phyloP scores from a whole-genome alignment of 2,888 invertebrate species.

The Parnassius apollo region DNA sequence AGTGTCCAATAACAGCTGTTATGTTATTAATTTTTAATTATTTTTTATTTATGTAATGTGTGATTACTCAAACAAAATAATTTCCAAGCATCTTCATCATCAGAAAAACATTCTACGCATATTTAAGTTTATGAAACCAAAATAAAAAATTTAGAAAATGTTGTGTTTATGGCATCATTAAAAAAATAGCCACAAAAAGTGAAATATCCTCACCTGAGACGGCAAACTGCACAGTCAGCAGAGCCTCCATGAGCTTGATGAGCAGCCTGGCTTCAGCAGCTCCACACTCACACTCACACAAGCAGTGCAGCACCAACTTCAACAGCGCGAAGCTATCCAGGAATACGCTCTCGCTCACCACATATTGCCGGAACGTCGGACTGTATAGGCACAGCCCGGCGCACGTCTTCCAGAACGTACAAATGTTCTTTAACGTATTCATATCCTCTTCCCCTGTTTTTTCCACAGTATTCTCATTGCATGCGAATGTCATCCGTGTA shows the following conservation, averaged over 20 bases:
- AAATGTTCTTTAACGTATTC: slow-evolving; percentile 62
- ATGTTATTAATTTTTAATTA: too few relatives aligned
- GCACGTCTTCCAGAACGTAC: slow-evolving; percentile 77
- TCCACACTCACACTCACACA: slow-evolving; percentile 44
- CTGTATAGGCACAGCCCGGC: slow-evolving; percentile 78
- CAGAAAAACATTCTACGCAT: too few relatives aligned
- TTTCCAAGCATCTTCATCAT: too few relatives aligned
- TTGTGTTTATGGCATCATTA: too few relatives aligned
- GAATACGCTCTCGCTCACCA: slow-evolving; percentile 61
- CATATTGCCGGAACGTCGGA: slow-evolving; percentile 73
- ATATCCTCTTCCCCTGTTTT: slow-evolving; percentile 50
- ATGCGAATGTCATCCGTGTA: slow-evolving; percentile 32
- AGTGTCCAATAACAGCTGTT: too few relatives aligned
- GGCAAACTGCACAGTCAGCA: slow-evolving; percentile 70
- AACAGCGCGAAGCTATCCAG: slow-evolving; percentile 62
- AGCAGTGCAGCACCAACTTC: slow-evolving; percentile 53
- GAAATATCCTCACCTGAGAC: slow-evolving; percentile 56
- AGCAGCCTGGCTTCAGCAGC: slow-evolving; percentile 51
- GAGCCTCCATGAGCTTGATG: slow-evolving; percentile 63
- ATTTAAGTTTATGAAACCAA: too few relatives aligned
- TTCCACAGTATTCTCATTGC: slow-evolving; percentile 38
- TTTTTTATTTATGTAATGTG: too few relatives aligned
- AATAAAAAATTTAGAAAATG: too few relatives aligned
- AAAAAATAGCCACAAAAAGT: not conserved
- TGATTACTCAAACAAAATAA: too few relatives aligned